Conservation (phyloP, 2,888 invertebrate species). For the Onchidella celtica region DNA sequence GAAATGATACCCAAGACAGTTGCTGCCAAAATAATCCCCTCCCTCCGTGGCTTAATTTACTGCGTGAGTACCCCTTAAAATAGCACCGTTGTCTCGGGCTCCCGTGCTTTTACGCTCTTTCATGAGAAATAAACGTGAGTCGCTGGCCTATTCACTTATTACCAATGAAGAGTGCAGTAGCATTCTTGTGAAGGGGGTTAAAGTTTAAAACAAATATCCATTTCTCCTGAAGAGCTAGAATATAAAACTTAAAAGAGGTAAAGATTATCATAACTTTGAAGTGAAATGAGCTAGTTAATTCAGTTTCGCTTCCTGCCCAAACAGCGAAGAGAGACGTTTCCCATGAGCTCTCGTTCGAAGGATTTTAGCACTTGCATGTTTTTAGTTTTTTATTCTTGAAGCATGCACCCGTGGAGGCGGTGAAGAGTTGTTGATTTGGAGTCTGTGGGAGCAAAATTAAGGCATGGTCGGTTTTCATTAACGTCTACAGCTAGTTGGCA, state of each 20-base stretch:
- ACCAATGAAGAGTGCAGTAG: background rate
- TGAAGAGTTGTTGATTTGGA: background rate
- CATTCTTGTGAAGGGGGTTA: background rate
- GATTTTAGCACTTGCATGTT: background rate
- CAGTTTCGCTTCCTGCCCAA: background rate
- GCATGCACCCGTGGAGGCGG: background rate
- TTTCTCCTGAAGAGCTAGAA: background rate
- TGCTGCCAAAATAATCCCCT: constrained; percentile 28
- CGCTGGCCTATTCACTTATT: background rate
- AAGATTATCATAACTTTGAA: background rate
- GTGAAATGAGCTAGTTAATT: background rate
- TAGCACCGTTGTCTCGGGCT: background rate
- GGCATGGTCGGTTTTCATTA: background rate
- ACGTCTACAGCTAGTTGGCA: background rate
- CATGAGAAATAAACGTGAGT: background rate
- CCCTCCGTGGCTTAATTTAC: constrained; percentile 32
- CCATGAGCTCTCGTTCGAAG: background rate
- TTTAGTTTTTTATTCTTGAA: background rate
- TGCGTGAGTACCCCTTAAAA: constrained; percentile 2
- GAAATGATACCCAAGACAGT: background rate
- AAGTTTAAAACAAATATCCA: background rate
- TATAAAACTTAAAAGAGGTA: background rate
- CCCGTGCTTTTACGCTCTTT: background rate
- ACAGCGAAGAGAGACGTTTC: background rate
- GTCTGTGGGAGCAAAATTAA: background rate